Conservation (phyloP, 2,113 vertebrate genomes). For the Telmatochromis sp. region DNA sequence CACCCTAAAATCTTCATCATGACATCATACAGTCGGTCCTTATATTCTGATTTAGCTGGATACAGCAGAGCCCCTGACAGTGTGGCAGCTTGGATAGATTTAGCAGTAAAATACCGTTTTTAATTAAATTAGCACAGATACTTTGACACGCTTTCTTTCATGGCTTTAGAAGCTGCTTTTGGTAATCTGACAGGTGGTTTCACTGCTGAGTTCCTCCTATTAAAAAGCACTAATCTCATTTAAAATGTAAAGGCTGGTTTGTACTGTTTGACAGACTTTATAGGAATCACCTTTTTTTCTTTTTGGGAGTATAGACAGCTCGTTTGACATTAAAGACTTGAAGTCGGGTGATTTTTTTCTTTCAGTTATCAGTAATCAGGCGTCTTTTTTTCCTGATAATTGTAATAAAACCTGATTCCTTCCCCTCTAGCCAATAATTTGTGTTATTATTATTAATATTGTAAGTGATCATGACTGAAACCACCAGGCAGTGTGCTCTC, state of each 20-base stretch:
- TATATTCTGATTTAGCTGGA: not conserved
- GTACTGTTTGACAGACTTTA: not conserved
- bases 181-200: not conserved
- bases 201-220: not conserved
- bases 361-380: not conserved
- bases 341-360: not conserved
- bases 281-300: not conserved
- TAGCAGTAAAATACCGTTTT: not conserved
- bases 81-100: not conserved
- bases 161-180: not conserved
- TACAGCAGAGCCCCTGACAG: not conserved
- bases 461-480: not conserved
- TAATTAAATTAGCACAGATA: not conserved
- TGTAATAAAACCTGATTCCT: not conserved
- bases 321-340: not conserved
- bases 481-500: rapidly evolving
- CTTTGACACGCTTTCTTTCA: not conserved
- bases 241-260: not conserved
- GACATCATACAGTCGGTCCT: not conserved
- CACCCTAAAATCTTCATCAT: not conserved
- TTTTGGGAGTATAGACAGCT: not conserved
- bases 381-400: not conserved
- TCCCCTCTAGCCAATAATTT: not conserved
- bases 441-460: not conserved
- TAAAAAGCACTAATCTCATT: not conserved